Evolutionary conservation across 1,140 invertebrate genomes (phyloP), one percentile per base, ranked within the genome.

Genomic region (Atta texana): DNA sequence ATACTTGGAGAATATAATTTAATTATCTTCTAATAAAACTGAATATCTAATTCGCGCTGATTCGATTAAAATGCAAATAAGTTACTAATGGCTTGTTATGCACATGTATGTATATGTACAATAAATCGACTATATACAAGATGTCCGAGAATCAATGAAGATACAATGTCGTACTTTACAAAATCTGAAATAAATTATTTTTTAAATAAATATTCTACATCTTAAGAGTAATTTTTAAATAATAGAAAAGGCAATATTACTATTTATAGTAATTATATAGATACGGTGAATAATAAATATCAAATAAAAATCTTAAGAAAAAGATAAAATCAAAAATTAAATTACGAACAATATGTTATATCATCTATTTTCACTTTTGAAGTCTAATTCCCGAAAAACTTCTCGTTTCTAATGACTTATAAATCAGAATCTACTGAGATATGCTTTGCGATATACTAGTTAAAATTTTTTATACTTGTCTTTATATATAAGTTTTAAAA

Each of bases 51-150:
- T 10, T 24, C 63, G 49, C 49, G 49, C 12, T 24, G 31, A 53
- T n/a, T 53, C 49, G 49, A 53, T 74, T 82, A 59, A 82, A 63
- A 21, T 74, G 14, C 55, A 84, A 84, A 84, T 84, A 84, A 84
- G 24, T 84, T 84, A 80, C 7, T 68, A 84, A 75, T 72, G 31
- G 34, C n/a, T 61, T 14, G 18, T 72, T 74, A 61, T 39, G 49
- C 63, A 8, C 28, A 31, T 31, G 3, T 39, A 80, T 57, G n/a
- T 16, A 7, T 61, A 74, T 74, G 7, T 84, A 84, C 44, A 84
- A 75, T 49, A n/a, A 74, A 61, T 82, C 55, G 2, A n/a, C 39
- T 49, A 59, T 72, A 49, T 49, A 74, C 34, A 72, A 18, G 53
- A 61, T 82, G 39, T 74, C 57, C 18, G n/a, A 49, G 44, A 74